Conservation (phyloP, 2,888 invertebrate genomes). For the Noctua comes region DNA sequence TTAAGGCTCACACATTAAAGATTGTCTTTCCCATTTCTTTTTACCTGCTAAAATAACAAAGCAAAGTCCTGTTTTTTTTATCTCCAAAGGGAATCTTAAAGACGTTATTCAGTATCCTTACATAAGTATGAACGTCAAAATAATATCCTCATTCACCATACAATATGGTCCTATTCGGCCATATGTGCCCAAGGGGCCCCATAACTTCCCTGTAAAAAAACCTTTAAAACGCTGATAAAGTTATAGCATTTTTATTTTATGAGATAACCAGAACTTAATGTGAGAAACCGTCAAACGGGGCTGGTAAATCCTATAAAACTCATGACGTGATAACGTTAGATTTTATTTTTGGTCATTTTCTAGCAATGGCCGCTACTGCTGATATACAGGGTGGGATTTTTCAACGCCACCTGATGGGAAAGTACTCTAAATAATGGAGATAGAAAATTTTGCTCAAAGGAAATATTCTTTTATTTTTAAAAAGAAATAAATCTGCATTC, state of each 20-base stretch:
- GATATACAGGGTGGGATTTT: neutral
- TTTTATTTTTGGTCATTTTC: conserved; percentile 15
- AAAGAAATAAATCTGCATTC: too few relatives aligned
- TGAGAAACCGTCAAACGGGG: conserved; percentile 43
- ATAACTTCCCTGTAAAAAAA: conserved; percentile 62
- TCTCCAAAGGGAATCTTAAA: conserved; percentile 10
- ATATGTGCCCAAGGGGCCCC: conserved; percentile 34
- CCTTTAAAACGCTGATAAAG: conserved; percentile 62
- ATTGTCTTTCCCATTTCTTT: neutral
- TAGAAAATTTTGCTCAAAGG: too few relatives aligned
- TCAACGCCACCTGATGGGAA: too few relatives aligned
- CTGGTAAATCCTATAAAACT: conserved; percentile 50
- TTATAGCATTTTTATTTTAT: conserved; percentile 60
- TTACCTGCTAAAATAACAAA: neutral
- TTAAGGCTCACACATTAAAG: neutral
- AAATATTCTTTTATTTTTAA: too few relatives aligned
- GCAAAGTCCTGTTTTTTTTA: neutral
- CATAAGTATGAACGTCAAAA: conserved; percentile 11
- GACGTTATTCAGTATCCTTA: conserved; percentile 10
- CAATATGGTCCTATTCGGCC: conserved; percentile 40
- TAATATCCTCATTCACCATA: conserved; percentile 36
- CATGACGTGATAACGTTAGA: conserved; percentile 28
- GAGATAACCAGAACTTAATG: conserved; percentile 55
- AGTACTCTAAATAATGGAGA: too few relatives aligned
- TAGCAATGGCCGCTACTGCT: neutral